These are phyloP conservation scores for Mystacides longicornis DNA, from an alignment of 2,888 invertebrate genomes.

Conservation along the genomic window DNA sequence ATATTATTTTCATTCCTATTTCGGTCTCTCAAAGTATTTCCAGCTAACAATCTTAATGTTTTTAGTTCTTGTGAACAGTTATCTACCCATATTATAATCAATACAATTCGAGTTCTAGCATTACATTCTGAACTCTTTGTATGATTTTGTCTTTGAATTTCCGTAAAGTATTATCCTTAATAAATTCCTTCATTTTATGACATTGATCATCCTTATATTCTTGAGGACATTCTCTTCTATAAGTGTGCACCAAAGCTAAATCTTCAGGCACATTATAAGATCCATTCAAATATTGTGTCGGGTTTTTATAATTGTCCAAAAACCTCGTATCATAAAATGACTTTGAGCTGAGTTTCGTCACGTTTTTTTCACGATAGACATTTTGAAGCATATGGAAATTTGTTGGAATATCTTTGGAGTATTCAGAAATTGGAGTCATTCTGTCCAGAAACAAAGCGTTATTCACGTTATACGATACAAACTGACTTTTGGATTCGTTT, in stretches of 20 bases:
- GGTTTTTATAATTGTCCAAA: slow-evolving; percentile 89
- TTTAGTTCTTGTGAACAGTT: too few species aligned
- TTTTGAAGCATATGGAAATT: slow-evolving; percentile 79
- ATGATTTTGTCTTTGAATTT: slow-evolving; percentile 64
- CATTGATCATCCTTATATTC: slow-evolving; percentile 69
- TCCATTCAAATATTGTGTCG: slow-evolving; percentile 63
- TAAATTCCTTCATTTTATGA: slow-evolving; percentile 63
- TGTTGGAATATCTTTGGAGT: slow-evolving; percentile 52
- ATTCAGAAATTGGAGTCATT: slow-evolving; percentile 6
- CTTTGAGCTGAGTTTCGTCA: slow-evolving; percentile 88
- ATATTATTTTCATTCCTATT: too few species aligned
- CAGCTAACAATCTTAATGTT: too few species aligned
- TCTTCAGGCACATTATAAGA: slow-evolving; percentile 68
- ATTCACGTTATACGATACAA: slow-evolving; percentile 79
- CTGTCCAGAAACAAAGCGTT: slow-evolving; percentile 75
- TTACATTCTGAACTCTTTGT: slow-evolving; percentile 41
- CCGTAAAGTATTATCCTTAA: slow-evolving; percentile 71
- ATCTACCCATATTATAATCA: too few species aligned
- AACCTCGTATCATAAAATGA: slow-evolving; percentile 89
- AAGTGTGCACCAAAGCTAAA: slow-evolving; percentile 87
- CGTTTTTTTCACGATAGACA: slow-evolving; percentile 75
- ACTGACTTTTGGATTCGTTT: slow-evolving; percentile 54
- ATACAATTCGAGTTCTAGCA: not conserved
- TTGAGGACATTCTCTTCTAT: slow-evolving; percentile 85
- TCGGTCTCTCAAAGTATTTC: too few species aligned